These are phyloP conservation scores for Bugulina stolonifera DNA, from an alignment of 2,888 invertebrate genomes.

Conservation along the genomic window DNA sequence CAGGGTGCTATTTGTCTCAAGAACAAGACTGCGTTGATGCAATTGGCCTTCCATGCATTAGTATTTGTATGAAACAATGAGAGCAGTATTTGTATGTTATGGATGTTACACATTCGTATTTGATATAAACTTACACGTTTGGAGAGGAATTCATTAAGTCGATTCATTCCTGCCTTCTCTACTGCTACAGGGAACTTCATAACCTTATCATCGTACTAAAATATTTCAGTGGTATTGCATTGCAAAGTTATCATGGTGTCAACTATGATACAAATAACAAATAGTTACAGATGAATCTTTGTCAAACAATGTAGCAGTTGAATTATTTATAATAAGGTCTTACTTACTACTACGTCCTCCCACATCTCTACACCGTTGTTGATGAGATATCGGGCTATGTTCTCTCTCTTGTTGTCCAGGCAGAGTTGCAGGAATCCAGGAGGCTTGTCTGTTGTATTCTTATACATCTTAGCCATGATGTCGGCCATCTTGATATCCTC, in stretches of 20 bases:
- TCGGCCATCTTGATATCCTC: constrained; percentile 24
- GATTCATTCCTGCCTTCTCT: not conserved
- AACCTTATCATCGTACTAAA: constrained; percentile 1
- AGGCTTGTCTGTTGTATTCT: constrained; percentile 1
- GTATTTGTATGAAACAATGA: too few relatives aligned
- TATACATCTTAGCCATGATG: constrained; percentile 22
- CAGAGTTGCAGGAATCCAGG: constrained; percentile 22
- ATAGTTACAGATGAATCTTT: too few relatives aligned
- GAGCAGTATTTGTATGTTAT: too few relatives aligned
- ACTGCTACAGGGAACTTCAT: constrained; percentile 25
- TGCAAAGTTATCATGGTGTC: too few relatives aligned
- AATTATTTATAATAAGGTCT: too few relatives aligned
- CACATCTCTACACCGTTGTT: constrained; percentile 18
- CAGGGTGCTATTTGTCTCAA: too few relatives aligned
- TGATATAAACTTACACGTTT: constrained; percentile 4
- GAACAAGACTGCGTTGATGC: too few relatives aligned
- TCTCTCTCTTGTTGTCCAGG: constrained; percentile 22
- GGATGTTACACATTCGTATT: too few relatives aligned
- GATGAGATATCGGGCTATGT: constrained; percentile 25
- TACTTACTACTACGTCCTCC: constrained; percentile 21
- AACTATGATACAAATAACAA: too few relatives aligned
- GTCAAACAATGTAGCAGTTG: too few relatives aligned
- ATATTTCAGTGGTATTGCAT: too few relatives aligned
- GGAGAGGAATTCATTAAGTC: constrained; percentile 18
- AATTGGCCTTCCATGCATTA: too few relatives aligned